phyloP scores from a whole-genome alignment of 2,113 vertebrate species.

The Microcebus tavaratra region DNA sequence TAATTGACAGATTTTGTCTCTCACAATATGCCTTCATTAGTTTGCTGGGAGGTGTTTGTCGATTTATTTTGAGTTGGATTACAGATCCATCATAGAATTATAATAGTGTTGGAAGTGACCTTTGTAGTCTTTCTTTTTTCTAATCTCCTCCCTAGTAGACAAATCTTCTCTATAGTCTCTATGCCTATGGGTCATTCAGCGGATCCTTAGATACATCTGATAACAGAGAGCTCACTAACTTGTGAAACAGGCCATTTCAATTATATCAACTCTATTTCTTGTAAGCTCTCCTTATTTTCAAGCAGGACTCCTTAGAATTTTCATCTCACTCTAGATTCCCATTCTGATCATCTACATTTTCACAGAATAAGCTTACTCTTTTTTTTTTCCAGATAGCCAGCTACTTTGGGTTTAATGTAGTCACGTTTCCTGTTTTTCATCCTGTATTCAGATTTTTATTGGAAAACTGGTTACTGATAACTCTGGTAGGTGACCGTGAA shows the following conservation, averaged over 20 bases:
- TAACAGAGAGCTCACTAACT: background rate
- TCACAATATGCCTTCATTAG: slow-evolving; percentile 48
- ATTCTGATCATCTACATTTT: background rate
- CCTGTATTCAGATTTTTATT: background rate
- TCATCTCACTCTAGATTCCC: background rate
- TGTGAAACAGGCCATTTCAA: background rate
- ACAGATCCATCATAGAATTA: slow-evolving; percentile 44
- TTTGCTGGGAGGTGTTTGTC: slow-evolving; percentile 53
- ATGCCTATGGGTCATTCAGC: background rate
- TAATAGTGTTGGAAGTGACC: slow-evolving; percentile 48
- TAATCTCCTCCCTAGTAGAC: background rate
- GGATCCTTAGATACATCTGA: background rate
- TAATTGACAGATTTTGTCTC: slow-evolving; percentile 89
- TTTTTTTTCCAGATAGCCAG: background rate
- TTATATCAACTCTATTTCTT: background rate
- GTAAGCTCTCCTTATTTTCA: background rate
- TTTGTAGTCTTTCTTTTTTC: slow-evolving; percentile 31
- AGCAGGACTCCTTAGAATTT: background rate
- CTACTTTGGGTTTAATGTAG: background rate
- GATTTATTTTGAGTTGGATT: slow-evolving; percentile 60
- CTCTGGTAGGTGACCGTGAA: background rate
- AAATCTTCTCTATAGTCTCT: background rate
- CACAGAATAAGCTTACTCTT: background rate
- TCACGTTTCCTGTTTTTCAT: background rate
- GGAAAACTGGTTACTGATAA: background rate